Evolutionary conservation across 2,113 vertebrate species (phyloP).

Genomic region (Melanostigma gelatinosum): DNA sequence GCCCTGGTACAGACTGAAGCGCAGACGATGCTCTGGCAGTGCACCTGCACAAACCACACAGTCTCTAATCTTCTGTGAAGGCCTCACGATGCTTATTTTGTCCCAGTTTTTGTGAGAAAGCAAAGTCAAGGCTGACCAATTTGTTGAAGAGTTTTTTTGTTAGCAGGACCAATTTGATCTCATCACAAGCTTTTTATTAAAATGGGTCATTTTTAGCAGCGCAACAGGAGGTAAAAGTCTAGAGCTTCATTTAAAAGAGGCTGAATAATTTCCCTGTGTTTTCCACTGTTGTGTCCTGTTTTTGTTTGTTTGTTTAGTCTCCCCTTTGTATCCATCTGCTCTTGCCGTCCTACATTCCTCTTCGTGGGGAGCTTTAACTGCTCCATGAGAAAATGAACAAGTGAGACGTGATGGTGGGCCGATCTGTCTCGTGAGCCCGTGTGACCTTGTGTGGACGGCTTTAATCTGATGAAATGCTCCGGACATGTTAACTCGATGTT

Average conservation of each 20-base stretch:
- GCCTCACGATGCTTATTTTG: neutral
- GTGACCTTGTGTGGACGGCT: slow-evolving; percentile 22
- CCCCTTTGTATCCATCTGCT: slow-evolving; percentile 31
- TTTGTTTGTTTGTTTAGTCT: slow-evolving; percentile 39
- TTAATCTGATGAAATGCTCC: slow-evolving; percentile 9
- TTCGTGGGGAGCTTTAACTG: slow-evolving; percentile 27
- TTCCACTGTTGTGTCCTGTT: neutral
- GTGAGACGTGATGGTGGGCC: slow-evolving; percentile 62
- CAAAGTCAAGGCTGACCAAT: neutral
- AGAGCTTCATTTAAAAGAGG: neutral
- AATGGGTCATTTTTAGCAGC: neutral
- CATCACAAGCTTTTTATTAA: neutral
- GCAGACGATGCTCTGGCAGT: neutral
- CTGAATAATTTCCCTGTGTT: slow-evolving; percentile 11
- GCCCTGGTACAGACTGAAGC: slow-evolving; percentile 35
- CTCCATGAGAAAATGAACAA: slow-evolving; percentile 65
- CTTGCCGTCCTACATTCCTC: slow-evolving; percentile 60
- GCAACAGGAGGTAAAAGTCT: neutral
- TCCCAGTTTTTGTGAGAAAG: neutral
- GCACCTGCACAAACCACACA: slow-evolving; percentile 1
- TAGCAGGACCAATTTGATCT: neutral
- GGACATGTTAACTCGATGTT: neutral
- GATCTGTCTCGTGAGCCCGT: slow-evolving; percentile 5
- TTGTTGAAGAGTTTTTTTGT: neutral
- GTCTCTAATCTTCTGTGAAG: slow-evolving; percentile 28